Evolutionary conservation across 2,888 invertebrate species (phyloP), one percentile per base, ranked within the genome.

Genomic region (Mythimna loreyi): DNA sequence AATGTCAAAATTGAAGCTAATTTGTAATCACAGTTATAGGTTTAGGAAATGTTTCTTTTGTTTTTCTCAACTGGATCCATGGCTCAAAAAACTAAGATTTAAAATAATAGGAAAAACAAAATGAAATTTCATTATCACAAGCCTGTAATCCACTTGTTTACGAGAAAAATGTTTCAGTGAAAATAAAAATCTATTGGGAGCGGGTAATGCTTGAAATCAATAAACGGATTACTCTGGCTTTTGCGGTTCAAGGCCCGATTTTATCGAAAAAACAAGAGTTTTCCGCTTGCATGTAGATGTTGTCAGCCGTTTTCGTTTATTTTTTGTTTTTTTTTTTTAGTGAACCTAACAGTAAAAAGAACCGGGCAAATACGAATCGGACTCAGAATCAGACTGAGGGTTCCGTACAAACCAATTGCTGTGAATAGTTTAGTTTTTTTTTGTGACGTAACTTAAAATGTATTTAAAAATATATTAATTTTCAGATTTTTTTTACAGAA

Each of bases 191-290:
- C 80, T 75, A 82, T 72, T 49, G 59, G 13, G 30, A 68, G 59
- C 63, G 58, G 52, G 45, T 67, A 82, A 78, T 77, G 76, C 68
- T 81, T 74, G 76, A 83, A 87, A 86, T 88, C 87, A 86, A 88
- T 89, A 86, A 85, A 85, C 82, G 86, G 86, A 86, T 87, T 86
- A 87, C 72, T 69, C 49, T 56, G 75, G 82, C 67, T 80, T 71
- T 64, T 64, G 77, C 62, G 73, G 80, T 82, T 68, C 78, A 71
- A 75, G 69, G 67, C 80, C 50, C 72, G 63, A 70, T 80, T 82
- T 79, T 82, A 80, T 82, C 68, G 64, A 52, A 52, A 77, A 78
- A 78, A 80, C 74, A 82, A 72, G 66, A 52, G 70, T 21, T 67
- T 79, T 67, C 66, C 36, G 59, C 65, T 43, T 72, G 43, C 57